Evolutionary conservation across 1,140 invertebrate species (phyloP), one percentile per base, ranked within the genome.

Genomic region (Cryptotermes secundus): DNA sequence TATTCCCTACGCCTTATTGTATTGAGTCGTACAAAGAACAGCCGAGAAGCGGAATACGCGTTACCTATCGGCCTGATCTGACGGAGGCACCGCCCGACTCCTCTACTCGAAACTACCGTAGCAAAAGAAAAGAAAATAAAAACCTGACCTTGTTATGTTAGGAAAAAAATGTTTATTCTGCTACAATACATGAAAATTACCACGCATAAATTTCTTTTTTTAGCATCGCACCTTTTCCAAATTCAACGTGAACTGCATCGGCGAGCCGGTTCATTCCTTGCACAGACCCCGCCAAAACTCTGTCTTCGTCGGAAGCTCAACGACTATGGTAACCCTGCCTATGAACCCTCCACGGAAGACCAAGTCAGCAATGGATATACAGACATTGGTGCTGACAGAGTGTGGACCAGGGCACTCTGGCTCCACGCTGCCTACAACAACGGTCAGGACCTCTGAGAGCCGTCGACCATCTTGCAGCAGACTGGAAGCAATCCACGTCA

Each of bases 281-380:
- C 84, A 86, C 59, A 88, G 92, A 34, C 93, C 92, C 0, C 89
- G 94, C 3, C 94, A 96, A 89, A 97, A 96, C 89, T 96, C 96
- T 3, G 96, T 97, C 10, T 97, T 97, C 89, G 95, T 96, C 1
- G 95, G 95, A 14, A 92, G 94, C 85, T 92, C 94, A 85, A 89
- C 91, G 85, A 90, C 92, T 85, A 91, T 93, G 91, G 89, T 90
- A 80, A 87, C 91, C 34, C 88, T 94, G 85, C 92, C 94, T 26
- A 84, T 90, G 31, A 87, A 90, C 12, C 88, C 88, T 34, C 86
- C 87, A 49, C 86, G 87, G 86, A 93, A 95, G 85, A 93, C 94
- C 2, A 95, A 96, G 86, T 96, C 95, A n/a, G 96, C 95, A 0
- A 93, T 96, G 85, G 95, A 97, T 88, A 92, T 96, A 14, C 95